These are phyloP conservation scores for Trogon surrucura DNA, from an alignment of 2,113 vertebrate species.

Conservation along the genomic window DNA sequence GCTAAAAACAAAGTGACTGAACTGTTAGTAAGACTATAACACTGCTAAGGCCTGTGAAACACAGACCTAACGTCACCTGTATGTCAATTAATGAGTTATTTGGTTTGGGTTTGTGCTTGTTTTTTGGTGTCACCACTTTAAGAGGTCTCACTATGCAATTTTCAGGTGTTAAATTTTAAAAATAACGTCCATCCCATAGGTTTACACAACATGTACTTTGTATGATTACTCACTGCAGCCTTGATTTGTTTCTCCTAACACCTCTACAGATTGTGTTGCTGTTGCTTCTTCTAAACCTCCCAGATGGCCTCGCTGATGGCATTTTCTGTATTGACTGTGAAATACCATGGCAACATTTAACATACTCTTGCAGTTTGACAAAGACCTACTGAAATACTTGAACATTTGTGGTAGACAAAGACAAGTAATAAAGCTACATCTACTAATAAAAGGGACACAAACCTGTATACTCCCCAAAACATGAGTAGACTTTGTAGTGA, in stretches of 20 bases:
- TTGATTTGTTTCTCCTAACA: conserved; percentile 26
- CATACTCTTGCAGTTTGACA: neutral
- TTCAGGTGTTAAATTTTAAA: neutral
- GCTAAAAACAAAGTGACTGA: neutral
- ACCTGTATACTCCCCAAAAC: neutral
- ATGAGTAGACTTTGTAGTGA: neutral
- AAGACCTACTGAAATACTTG: neutral
- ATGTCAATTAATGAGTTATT: neutral
- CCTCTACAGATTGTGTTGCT: neutral
- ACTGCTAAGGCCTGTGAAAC: neutral
- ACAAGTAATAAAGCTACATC: neutral
- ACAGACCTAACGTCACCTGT: neutral
- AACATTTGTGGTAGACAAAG: neutral
- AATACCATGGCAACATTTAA: neutral
- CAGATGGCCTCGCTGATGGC: neutral
- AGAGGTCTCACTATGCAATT: neutral
- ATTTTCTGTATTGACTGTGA: neutral
- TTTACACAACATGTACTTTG: neutral
- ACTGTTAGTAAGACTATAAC: neutral
- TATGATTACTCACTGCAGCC: neutral
- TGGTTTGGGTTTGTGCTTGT: neutral
- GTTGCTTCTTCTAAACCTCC: neutral
- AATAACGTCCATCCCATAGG: neutral
- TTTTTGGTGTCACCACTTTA: neutral
- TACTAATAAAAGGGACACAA: neutral